Conservation (phyloP, 2,113 vertebrate species). For the Hoplias malabaricus region DNA sequence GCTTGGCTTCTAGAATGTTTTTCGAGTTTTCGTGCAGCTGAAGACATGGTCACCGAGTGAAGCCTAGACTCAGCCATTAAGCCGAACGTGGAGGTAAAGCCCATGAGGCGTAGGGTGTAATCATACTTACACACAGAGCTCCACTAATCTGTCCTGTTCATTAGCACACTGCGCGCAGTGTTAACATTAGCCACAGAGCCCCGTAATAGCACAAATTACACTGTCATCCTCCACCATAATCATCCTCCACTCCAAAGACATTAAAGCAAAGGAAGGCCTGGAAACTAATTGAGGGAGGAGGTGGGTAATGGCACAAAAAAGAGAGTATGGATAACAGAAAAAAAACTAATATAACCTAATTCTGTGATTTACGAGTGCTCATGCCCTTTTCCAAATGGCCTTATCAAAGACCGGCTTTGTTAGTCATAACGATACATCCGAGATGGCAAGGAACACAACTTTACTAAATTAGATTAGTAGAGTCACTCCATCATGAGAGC, state of each 20-base stretch:
- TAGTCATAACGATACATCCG: conserved; percentile 33
- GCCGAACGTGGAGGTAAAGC: conserved; percentile 42
- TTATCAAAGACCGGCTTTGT: conserved; percentile 36
- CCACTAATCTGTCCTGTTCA: conserved; percentile 49
- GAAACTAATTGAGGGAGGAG: conserved; percentile 32
- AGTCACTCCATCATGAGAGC: conserved; percentile 11
- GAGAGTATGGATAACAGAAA: conserved; percentile 19
- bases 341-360: conserved; percentile 9
- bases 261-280: conserved; percentile 42
- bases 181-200: conserved; percentile 53
- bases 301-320: conserved; percentile 37
- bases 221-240: conserved; percentile 53
- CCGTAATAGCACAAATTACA: conserved; percentile 57
- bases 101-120: conserved; percentile 35
- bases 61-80: conserved; percentile 13
- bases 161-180: conserved; percentile 40
- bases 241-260: conserved; percentile 51
- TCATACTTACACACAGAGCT: conserved; percentile 34
- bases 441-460: conserved; percentile 27
- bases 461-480: conserved; percentile 36
- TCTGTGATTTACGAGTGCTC: conserved; percentile 30
- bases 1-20: not conserved
- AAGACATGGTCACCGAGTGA: conserved; percentile 9
- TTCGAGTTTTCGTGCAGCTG: not conserved
- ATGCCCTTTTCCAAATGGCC: conserved; percentile 7